Evolutionary conservation across 1,140 invertebrate species (phyloP).

Genomic region (Megathymus violae): DNA sequence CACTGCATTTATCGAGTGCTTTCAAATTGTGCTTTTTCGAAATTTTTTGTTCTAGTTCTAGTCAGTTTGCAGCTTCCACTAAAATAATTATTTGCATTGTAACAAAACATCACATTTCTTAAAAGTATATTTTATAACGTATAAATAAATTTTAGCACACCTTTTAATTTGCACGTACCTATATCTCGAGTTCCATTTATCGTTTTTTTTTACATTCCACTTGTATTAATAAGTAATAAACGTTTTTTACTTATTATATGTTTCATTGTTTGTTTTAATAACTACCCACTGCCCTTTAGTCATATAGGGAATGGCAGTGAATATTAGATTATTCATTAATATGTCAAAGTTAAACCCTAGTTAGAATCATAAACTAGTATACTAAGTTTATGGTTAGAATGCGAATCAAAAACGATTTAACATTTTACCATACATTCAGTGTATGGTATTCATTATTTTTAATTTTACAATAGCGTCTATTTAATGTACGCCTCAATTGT

Average conservation of each 20-base stretch:
- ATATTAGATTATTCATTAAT: too few relatives aligned
- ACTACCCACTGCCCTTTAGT: not conserved
- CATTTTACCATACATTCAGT: too few relatives aligned
- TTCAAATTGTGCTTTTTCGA: constrained; percentile 46
- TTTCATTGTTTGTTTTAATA: constrained; percentile 42
- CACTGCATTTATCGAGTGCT: constrained; percentile 59
- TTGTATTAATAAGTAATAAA: constrained; percentile 59
- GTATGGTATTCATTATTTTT: too few relatives aligned
- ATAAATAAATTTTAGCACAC: constrained; percentile 44
- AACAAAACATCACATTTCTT: constrained; percentile 59
- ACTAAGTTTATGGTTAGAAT: too few relatives aligned
- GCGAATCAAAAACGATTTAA: too few relatives aligned
- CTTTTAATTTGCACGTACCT: constrained; percentile 58
- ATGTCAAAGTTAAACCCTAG: too few relatives aligned
- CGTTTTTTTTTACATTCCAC: constrained; percentile 62
- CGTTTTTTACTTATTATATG: constrained; percentile 48
- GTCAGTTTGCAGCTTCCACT: constrained; percentile 66
- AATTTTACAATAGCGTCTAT: too few relatives aligned
- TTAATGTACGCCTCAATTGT: too few relatives aligned
- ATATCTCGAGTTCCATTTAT: constrained; percentile 46
- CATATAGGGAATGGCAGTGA: too few relatives aligned
- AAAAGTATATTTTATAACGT: constrained; percentile 37
- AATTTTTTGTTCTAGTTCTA: constrained; percentile 62
- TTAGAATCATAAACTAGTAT: too few relatives aligned
- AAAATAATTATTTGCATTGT: constrained; percentile 36